phyloP scores from a whole-genome alignment of 2,888 invertebrate species.

The Malthinus seriepunctatus region DNA sequence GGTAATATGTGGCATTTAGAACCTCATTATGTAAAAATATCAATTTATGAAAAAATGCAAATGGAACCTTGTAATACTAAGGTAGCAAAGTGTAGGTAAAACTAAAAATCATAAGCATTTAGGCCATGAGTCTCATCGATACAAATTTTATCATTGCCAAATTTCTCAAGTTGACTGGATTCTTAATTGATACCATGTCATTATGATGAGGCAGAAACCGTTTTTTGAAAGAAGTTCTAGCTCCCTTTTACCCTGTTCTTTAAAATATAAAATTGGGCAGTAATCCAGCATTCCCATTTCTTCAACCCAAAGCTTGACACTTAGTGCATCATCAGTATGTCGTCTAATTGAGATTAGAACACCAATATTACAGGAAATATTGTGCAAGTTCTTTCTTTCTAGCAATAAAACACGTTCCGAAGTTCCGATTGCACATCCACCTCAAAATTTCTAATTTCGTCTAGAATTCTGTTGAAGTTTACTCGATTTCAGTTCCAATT shows the following conservation, averaged over 20 bases:
- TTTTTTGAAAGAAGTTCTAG: not conserved
- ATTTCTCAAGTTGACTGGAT: not conserved
- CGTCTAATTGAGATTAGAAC: not conserved
- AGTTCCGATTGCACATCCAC: not conserved
- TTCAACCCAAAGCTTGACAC: slow-evolving; percentile 6
- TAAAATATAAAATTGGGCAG: slow-evolving; percentile 4
- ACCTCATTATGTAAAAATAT: too few species aligned
- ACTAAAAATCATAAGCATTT: not conserved
- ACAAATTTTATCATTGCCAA: slow-evolving; percentile 6
- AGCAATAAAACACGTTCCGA: slow-evolving; percentile 1
- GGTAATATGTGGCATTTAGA: too few species aligned
- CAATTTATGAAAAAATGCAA: too few species aligned
- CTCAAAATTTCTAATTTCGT: not conserved
- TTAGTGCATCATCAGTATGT: not conserved
- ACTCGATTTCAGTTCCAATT: not conserved
- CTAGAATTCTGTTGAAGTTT: not conserved
- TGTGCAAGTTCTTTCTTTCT: not conserved
- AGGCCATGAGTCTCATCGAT: slow-evolving; percentile 6
- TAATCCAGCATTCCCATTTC: not conserved
- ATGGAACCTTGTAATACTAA: too few species aligned
- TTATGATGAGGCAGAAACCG: not conserved
- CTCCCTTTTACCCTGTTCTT: not conserved
- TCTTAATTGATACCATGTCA: not conserved
- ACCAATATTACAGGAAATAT: not conserved
- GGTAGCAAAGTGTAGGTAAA: not conserved